Percentiles rank a stretch among this genome's conserved stretches.
phyloP scores from a whole-genome alignment of 2,797 vertebrate species.

The Pseudochirops cupreus region DNA sequence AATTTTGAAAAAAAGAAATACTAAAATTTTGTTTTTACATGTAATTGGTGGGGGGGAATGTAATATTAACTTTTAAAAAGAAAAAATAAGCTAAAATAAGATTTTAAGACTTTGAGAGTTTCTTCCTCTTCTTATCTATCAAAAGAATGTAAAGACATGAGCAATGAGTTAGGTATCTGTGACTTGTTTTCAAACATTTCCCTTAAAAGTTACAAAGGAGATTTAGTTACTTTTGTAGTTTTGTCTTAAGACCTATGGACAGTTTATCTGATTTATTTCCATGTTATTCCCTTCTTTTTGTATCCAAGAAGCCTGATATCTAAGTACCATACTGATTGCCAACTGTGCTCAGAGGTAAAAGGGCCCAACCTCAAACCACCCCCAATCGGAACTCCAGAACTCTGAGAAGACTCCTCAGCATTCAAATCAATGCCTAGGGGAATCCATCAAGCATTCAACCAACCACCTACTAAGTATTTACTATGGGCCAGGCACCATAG shows the following conservation, averaged over 20 bases:
- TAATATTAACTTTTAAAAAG: neutral
- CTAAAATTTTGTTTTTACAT: neutral
- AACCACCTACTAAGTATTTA: neutral
- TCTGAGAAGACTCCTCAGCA: neutral
- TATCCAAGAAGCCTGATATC: neutral
- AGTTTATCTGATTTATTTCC: neutral
- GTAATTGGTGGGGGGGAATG: neutral
- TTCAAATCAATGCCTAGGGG: neutral
- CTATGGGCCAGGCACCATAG: neutral
- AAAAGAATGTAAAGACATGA: slow-evolving; percentile 2
- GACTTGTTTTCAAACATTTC: slow-evolving; percentile 9
- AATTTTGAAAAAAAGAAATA: neutral
- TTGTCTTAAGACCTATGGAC: neutral
- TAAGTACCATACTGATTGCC: neutral
- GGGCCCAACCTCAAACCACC: neutral
- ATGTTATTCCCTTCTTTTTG: neutral
- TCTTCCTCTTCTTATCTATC: neutral
- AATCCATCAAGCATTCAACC: neutral
- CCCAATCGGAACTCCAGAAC: neutral
- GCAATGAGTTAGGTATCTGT: neutral
- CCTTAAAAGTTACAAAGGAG: slow-evolving; percentile 9
- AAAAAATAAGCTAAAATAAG: slow-evolving; percentile 19
- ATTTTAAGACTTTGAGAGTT: neutral
- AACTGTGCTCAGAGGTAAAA: neutral
- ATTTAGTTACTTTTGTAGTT: neutral